Base-by-base conservation (phyloP, 2,113 vertebrate species). In the Cyphomyrus discorhynchus region DNA sequence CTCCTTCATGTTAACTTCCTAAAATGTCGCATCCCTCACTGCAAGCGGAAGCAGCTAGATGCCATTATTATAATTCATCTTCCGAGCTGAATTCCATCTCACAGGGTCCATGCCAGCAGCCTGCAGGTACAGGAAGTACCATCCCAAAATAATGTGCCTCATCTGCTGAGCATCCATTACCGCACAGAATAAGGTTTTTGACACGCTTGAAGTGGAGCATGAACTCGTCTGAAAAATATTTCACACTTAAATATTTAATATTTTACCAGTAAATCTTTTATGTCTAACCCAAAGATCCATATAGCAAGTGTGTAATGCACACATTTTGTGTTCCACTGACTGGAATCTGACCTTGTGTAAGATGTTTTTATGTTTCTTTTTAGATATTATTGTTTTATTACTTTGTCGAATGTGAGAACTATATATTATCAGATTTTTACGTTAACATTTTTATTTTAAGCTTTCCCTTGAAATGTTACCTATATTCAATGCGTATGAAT, bases 41-140 rank as follows among this genome's bases (percentile, higher is more conserved):
- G n/a, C 45, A 31, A 27, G 27, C 6, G 85, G 11, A 17, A 87
- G 24, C 85, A 52, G n/a, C 85, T 19, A 50, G 49, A 19, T 87
- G 85, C 31, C 50, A 87, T 87, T 87, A 87, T 87, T 87, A 87
- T 35, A 87, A 87, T 56, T 87, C 85, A 87, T 53, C 85, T 87
- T 53, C 50, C 6, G 50, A 87, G 27, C n/a, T 17, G 50, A 86
- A 53, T 56, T 47, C 27, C 31, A 15, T 46, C 47, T 52, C n/a
- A 17, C 50, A 27, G 85, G 39, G 50, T 56, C 50, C 31, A 6
- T n/a, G 50, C 49, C 4, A 9, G n/a, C 50, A 39, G 27, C 50
- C 50, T 42, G 35, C 47, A 87, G 85, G 27, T 35, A 87, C 45
- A 87, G n/a, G 35, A 87, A 87, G 50, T 35, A 39, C 85, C n/a